Evolutionary conservation across 2,888 invertebrate species (phyloP).

Genomic region (Drosophila setosimentum): DNA sequence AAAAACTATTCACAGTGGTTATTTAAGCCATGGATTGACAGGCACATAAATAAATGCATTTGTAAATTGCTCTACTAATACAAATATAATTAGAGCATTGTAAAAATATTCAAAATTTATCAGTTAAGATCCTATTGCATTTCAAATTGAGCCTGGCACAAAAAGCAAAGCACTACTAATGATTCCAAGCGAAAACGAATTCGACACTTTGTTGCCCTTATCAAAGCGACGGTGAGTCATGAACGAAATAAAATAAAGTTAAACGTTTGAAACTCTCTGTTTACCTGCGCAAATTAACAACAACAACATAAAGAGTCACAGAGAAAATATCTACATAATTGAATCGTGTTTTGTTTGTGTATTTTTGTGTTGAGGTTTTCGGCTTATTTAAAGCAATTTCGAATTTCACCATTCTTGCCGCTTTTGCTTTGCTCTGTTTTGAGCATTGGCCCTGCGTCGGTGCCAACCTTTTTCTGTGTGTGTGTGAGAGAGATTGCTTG

Average conservation of each 20-base stretch:
- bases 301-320: slow-evolving; percentile 2
- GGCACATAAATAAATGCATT: neutral
- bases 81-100: neutral
- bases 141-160: slow-evolving; percentile 19
- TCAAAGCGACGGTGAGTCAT: slow-evolving; percentile 73
- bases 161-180: slow-evolving; percentile 12
- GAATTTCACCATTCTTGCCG: slow-evolving; percentile 72
- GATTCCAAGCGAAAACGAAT: slow-evolving; percentile 24
- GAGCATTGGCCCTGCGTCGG: slow-evolving; percentile 11
- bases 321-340: neutral
- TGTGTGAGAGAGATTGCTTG: slow-evolving; percentile 16
- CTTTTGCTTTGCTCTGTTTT: slow-evolving; percentile 32
- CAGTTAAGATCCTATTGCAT: slow-evolving; percentile 2
- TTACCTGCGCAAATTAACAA: slow-evolving; percentile 12
- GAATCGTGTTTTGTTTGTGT: slow-evolving; percentile 20
- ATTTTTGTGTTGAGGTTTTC: slow-evolving; percentile 1
- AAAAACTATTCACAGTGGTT: slow-evolving; percentile 4
- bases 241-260: slow-evolving; percentile 24
- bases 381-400: slow-evolving; percentile 28
- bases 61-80: neutral
- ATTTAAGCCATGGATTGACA: neutral
- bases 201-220: slow-evolving; percentile 40
- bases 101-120: slow-evolving; percentile 2
- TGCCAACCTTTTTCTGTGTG: slow-evolving; percentile 11
- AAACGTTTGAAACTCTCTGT: slow-evolving; percentile 10